Percentiles rank a stretch among this genome's conserved stretches.
These are phyloP conservation scores for Mesoclemmys tuberculata DNA, from an alignment of 2,113 vertebrate genomes.

Conservation along the genomic window DNA sequence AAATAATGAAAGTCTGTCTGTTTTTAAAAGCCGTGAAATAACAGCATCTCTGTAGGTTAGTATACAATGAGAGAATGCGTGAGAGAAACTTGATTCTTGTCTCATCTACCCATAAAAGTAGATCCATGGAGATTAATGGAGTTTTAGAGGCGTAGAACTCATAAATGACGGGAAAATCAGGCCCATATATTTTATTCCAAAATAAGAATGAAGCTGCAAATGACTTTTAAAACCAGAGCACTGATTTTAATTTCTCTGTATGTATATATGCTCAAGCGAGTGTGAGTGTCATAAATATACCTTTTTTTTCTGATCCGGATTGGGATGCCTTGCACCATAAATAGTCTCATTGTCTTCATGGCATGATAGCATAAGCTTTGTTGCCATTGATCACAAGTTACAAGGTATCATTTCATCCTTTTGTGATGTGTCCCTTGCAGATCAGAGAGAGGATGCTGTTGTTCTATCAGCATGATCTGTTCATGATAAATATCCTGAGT, in stretches of 20 bases:
- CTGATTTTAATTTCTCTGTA: background rate
- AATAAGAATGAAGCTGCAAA: background rate
- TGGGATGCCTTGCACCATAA: background rate
- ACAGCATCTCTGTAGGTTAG: background rate
- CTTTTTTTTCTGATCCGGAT: background rate
- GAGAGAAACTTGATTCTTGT: background rate
- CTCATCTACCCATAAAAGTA: background rate
- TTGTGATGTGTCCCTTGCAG: background rate
- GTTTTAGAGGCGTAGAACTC: background rate
- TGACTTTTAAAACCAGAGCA: background rate
- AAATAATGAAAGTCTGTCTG: background rate
- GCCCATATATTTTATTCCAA: background rate
- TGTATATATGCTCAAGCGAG: background rate
- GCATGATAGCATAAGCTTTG: background rate
- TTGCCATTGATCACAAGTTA: background rate
- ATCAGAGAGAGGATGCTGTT: background rate
- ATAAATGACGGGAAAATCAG: background rate
- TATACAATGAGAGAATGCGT: background rate
- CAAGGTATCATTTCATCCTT: background rate
- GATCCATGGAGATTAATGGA: background rate
- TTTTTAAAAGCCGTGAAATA: background rate
- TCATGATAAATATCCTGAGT: no score
- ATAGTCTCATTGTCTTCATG: background rate
- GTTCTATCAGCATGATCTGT: no score
- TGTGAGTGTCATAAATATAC: no score